These are phyloP conservation scores for Lutjanus erythropterus DNA, from an alignment of 2,113 vertebrate genomes.

Conservation along the genomic window DNA sequence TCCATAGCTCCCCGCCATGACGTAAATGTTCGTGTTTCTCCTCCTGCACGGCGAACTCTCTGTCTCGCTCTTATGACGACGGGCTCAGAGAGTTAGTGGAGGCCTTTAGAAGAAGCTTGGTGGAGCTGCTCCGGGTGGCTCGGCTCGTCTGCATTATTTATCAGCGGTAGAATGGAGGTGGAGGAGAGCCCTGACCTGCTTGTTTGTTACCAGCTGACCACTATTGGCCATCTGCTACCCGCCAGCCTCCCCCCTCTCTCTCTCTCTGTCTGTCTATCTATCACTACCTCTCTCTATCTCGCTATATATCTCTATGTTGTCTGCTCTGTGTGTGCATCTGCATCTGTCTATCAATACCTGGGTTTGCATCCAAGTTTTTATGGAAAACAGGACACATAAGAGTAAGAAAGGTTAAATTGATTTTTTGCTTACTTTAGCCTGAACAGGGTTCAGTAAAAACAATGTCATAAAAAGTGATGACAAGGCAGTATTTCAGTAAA, in stretches of 20 bases:
- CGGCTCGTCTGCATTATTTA: constrained; percentile 70
- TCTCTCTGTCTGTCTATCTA: not conserved
- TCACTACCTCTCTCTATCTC: not conserved
- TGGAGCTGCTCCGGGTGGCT: constrained; percentile 36
- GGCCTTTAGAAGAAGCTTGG: constrained; percentile 24
- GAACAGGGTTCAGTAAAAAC: not conserved
- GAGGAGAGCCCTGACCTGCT: constrained; percentile 71
- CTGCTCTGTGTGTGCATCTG: not conserved
- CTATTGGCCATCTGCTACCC: constrained; percentile 81
- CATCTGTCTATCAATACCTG: constrained; percentile 13
- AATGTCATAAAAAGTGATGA: constrained; percentile 6
- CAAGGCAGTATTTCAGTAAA: not conserved
- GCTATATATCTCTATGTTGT: not conserved
- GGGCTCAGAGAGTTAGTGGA: not conserved
- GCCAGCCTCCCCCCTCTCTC: not conserved
- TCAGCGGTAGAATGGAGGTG: constrained; percentile 54
- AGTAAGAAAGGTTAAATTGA: constrained; percentile 37
- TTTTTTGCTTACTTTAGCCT: constrained; percentile 19
- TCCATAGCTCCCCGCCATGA: constrained; percentile 20
- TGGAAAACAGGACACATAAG: constrained; percentile 34
- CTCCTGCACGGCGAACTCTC: constrained; percentile 22
- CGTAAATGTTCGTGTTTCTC: constrained; percentile 20
- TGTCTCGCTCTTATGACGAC: constrained; percentile 2
- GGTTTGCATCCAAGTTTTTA: constrained; percentile 34
- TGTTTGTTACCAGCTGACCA: constrained; percentile 78